Evolutionary conservation across 2,888 invertebrate species (phyloP).

Genomic region (Volucella inflata): DNA sequence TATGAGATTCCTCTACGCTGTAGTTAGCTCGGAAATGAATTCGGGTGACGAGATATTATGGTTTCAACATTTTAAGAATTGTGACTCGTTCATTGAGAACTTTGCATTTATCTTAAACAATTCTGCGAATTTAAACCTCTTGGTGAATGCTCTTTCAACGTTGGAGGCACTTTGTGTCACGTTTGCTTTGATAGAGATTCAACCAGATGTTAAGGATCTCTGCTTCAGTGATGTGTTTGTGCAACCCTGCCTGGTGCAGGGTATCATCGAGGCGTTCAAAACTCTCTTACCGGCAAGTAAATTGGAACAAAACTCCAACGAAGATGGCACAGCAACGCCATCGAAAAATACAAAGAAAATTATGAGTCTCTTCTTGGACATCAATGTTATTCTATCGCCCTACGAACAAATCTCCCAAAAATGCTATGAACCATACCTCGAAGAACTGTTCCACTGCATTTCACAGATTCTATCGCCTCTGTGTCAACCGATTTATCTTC

Average conservation of each 20-base stretch:
- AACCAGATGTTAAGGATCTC: constrained; percentile 77
- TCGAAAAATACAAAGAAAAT: constrained; percentile 80
- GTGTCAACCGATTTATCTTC: constrained; percentile 79
- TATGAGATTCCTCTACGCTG: constrained; percentile 87
- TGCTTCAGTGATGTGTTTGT: constrained; percentile 81
- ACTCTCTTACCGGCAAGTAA: constrained; percentile 77
- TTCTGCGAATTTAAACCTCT: constrained; percentile 87
- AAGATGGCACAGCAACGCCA: constrained; percentile 76
- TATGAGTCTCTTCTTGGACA: constrained; percentile 83
- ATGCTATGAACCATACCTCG: constrained; percentile 78
- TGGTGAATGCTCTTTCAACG: constrained; percentile 86
- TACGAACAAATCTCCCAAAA: constrained; percentile 79
- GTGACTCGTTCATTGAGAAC: constrained; percentile 85
- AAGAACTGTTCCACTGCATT: constrained; percentile 80
- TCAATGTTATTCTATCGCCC: constrained; percentile 82
- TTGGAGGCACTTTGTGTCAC: constrained; percentile 85
- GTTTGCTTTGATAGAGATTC: constrained; percentile 80
- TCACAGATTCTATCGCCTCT: constrained; percentile 81
- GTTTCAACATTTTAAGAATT: constrained; percentile 84
- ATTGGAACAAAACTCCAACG: constrained; percentile 63
- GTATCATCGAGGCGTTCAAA: constrained; percentile 82
- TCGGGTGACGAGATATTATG: constrained; percentile 83
- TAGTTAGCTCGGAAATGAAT: constrained; percentile 84
- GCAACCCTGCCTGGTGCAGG: constrained; percentile 79
- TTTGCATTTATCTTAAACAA: constrained; percentile 90